Base-by-base conservation (phyloP, 2,888 invertebrate species). In the Drosophila mulleri region DNA sequence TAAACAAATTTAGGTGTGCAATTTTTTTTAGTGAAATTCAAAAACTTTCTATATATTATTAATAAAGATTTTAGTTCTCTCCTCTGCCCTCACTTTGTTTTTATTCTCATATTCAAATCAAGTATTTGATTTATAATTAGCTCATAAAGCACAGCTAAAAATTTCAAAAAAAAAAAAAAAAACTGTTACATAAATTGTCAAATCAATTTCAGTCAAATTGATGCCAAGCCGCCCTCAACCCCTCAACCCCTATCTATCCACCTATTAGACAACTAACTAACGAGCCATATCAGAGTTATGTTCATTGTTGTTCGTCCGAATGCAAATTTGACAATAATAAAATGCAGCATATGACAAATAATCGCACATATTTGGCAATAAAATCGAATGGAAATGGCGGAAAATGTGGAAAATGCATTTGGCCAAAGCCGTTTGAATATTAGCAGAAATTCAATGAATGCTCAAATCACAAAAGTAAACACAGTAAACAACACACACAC, bases 291-390 rank as follows among this genome's bases (percentile, higher is more conserved):
- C 60, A 39, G 60, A 41, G 52, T 39, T 41, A 45, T 52, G 52
- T 53, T 41, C 32, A 39, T 61, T 71, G 54, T 53, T 41, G 45
- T 57, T 26, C 58, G 50, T 14, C 39, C 63, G 47, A 83, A 87
- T 87, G 89, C 84, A 85, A 85, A 87, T 84, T 84, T 83, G 84
- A 58, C 88, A 83, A 86, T 82, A 89, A 84, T 82, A 86, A 89
- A 86, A 89, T 86, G 86, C 88, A 85, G 64, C 84, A 84, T 89
- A 85, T 85, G 85, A 85, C 89, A 87, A 79, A 85, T 89, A 89
- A 85, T 87, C 84, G 88, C 88, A 74, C 78, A 81, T 82, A 89
- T 87, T 88, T 79, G 82, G 74, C 84, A 89, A 87, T 85, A 80
- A 89, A 89, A 87, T 84, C 72, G 72, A 80, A 84, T 41, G 59